Evolutionary conservation across 2,797 vertebrate genomes (phyloP).

Genomic region (Xiphorhynchus erythropygius): DNA sequence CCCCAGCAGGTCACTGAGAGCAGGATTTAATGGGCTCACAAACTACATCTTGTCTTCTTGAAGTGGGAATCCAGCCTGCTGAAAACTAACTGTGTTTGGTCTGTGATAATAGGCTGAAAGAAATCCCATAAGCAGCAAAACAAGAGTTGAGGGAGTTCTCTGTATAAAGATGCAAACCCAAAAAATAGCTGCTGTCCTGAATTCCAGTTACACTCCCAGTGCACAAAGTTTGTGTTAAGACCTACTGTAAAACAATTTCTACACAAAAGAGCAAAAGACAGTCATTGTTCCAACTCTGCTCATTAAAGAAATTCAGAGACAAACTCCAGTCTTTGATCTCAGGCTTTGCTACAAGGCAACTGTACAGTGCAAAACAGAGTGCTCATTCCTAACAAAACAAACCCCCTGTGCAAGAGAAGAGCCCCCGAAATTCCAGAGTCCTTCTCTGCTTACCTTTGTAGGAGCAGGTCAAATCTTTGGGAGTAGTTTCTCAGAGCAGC

Average conservation of each 20-base stretch:
- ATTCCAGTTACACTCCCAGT: neutral
- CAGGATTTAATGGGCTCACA: neutral
- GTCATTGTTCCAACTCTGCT: neutral
- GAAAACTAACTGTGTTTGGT: neutral
- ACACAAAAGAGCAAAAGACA: neutral
- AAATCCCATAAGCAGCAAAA: neutral
- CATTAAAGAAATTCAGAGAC: constrained; percentile 35
- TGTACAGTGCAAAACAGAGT: neutral
- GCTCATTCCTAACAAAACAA: neutral
- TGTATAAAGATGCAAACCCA: neutral
- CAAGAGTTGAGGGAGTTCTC: neutral
- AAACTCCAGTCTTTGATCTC: constrained; percentile 26
- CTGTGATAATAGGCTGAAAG: constrained; percentile 2
- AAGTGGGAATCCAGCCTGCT: neutral
- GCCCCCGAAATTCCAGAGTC: neutral
- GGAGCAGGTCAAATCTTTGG: constrained; percentile 66
- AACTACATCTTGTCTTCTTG: neutral
- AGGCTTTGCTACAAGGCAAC: neutral
- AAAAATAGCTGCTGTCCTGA: neutral
- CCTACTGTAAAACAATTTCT: neutral
- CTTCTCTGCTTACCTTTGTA: constrained; percentile 77
- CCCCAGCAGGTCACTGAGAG: neutral
- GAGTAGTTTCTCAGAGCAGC: constrained; percentile 49
- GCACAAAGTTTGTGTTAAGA: constrained; percentile 19
- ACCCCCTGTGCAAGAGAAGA: neutral